A percentile compares a stretch with the other conserved stretches of the same genome.
These are phyloP conservation scores for Drosophila anomelani DNA, from an alignment of 2,888 invertebrate genomes.

Conservation along the genomic window DNA sequence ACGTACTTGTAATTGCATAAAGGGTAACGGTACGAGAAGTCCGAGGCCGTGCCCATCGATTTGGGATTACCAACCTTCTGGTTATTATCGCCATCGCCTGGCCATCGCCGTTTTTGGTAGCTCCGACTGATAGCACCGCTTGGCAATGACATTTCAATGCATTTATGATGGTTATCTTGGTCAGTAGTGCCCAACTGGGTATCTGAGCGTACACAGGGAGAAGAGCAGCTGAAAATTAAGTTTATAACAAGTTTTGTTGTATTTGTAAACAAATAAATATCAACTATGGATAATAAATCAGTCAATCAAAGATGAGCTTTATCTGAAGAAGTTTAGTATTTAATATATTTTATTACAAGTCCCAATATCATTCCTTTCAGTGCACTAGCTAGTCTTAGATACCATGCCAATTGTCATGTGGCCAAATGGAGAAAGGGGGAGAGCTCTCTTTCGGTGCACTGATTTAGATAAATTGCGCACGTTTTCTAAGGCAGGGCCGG, in stretches of 20 bases:
- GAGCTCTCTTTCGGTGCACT: slow-evolving; percentile 63
- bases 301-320: fast-evolving
- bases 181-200: slow-evolving; percentile 27
- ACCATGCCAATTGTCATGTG: slow-evolving; percentile 72
- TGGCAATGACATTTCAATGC: slow-evolving; percentile 83
- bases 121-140: slow-evolving; percentile 65
- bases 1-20: slow-evolving; percentile 75
- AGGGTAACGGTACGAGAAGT: slow-evolving; percentile 71
- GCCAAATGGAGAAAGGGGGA: slow-evolving; percentile 8
- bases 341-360: neutral
- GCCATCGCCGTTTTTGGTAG: slow-evolving; percentile 50
- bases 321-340: neutral
- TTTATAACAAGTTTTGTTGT: too few species aligned
- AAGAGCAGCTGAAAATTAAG: neutral
- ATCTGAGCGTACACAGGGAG: neutral
- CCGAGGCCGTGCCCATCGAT: slow-evolving; percentile 50
- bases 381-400: slow-evolving; percentile 15
- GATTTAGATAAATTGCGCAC: slow-evolving; percentile 80
- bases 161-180: slow-evolving; percentile 82
- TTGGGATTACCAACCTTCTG: slow-evolving; percentile 38
- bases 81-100: slow-evolving; percentile 73
- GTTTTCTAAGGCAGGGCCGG: slow-evolving; percentile 73
- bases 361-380: neutral
- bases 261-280: neutral
- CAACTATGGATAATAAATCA: neutral